Evolutionary conservation across 2,888 invertebrate species (phyloP), one percentile per base, ranked within the genome.

Genomic region (Oscheius myriophilus): DNA sequence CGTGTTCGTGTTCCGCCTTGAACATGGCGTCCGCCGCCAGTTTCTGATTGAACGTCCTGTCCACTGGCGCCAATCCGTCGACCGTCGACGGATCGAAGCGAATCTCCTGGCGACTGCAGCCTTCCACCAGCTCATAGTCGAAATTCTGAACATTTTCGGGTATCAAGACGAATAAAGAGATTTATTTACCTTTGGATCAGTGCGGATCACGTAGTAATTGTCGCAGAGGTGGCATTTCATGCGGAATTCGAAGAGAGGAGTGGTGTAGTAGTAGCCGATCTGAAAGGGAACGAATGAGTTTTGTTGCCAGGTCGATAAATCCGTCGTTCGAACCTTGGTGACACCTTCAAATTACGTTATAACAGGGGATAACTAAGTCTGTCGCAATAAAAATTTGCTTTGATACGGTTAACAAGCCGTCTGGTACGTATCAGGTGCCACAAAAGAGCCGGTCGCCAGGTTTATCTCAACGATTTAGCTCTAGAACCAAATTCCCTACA

Each of bases 171-270:
- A 46, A 58, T n/a, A 58, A 9, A 33, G 9, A 33, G n/a, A n/a
- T n/a, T n/a, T 74, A 89, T 91, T 90, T 90, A 94, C 94, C 69
- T 91, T 94, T 67, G 98, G 98, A 90, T 98, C 98, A 16, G 97
- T 97, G 89, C 96, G 94, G 73, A 98, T 98, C 87, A 95, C 93
- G 89, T 96, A 94, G 88, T 97, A 93, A 88, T 96, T 97, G 87
- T 95, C 93, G 87, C 98, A 96, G 6, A 98, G 89, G 87, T 98
- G 97, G 87, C 98, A 99, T 86, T 97, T 97, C 97, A 99, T 98
- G 65, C 94, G 91, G 87, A 99, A 99, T 88, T 97, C 94, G 87
- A 95, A 98, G 1, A 99, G 91, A 0, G 98, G 97, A 0, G 98
- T 98, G 1, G 93, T 93, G 86, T 96, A 97, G 87, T 98, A 98